phyloP scores from a whole-genome alignment of 2,113 vertebrate species.

The Rhipidura dahli region DNA sequence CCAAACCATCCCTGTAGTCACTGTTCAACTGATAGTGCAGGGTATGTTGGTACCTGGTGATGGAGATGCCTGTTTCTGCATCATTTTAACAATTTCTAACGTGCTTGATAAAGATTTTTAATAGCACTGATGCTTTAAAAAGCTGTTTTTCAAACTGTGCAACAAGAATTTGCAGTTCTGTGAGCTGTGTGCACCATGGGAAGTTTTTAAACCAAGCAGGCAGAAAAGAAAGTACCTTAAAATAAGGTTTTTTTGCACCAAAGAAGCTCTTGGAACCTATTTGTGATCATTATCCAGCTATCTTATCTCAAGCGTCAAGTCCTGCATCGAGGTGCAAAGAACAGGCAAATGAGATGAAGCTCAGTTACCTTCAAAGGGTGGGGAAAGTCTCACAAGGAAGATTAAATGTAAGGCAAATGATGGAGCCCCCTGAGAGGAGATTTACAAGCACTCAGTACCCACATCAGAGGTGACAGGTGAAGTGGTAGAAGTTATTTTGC shows the following conservation, averaged over 20 bases:
- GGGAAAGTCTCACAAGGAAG: background rate
- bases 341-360: conserved; percentile 50
- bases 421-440: background rate
- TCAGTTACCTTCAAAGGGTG: conserved; percentile 54
- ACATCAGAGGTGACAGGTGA: background rate
- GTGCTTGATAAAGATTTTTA: background rate
- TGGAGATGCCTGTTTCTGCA: background rate
- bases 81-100: background rate
- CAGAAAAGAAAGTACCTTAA: background rate
- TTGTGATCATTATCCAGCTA: conserved; percentile 51
- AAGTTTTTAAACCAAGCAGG: background rate
- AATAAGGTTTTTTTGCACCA: conserved; percentile 7
- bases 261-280: conserved; percentile 18
- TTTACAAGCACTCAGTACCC: background rate
- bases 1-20: background rate
- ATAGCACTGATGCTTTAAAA: background rate
- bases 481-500: background rate
- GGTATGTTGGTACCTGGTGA: background rate
- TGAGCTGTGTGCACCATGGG: background rate
- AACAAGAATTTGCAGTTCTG: background rate
- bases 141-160: background rate
- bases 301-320: conserved; percentile 62
- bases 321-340: conserved; percentile 39
- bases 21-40: background rate
- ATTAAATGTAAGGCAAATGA: background rate